Evolutionary conservation across 2,888 invertebrate species (phyloP).

Genomic region (Serrognathus titanus): DNA sequence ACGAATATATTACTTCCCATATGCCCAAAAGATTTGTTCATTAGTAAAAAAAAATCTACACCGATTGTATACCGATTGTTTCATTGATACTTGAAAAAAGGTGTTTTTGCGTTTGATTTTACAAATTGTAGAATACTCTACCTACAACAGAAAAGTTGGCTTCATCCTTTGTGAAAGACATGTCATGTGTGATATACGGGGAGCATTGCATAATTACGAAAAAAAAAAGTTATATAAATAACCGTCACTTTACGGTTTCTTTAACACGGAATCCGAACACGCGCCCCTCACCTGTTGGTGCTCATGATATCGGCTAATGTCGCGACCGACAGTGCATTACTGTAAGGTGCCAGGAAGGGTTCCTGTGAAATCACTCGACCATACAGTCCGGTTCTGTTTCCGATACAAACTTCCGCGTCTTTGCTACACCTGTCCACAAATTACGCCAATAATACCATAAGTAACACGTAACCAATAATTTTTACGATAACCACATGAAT

Average conservation of each 20-base stretch:
- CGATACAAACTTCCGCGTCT: slow-evolving; percentile 9
- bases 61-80: neutral
- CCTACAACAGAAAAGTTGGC: too few species aligned
- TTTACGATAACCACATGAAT: too few species aligned
- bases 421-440: neutral
- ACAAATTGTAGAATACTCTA: too few species aligned
- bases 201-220: neutral
- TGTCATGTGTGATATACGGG: neutral
- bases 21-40: too few species aligned
- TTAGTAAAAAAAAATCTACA: neutral
- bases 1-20: too few species aligned
- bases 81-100: too few species aligned
- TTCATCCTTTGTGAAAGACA: too few species aligned
- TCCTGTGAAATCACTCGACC: slow-evolving; percentile 6
- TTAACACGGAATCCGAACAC: slow-evolving; percentile 25
- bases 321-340: slow-evolving; percentile 2
- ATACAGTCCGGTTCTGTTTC: slow-evolving; percentile 4
- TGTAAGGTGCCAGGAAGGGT: slow-evolving; percentile 8
- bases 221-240: slow-evolving; percentile 8
- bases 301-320: neutral
- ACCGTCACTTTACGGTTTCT: slow-evolving; percentile 25
- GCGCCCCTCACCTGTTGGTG: slow-evolving; percentile 23
- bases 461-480: too few species aligned
- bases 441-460: too few species aligned
- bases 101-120: too few species aligned